phyloP scores from a whole-genome alignment of 2,888 invertebrate species.

The Coenonympha arcania region DNA sequence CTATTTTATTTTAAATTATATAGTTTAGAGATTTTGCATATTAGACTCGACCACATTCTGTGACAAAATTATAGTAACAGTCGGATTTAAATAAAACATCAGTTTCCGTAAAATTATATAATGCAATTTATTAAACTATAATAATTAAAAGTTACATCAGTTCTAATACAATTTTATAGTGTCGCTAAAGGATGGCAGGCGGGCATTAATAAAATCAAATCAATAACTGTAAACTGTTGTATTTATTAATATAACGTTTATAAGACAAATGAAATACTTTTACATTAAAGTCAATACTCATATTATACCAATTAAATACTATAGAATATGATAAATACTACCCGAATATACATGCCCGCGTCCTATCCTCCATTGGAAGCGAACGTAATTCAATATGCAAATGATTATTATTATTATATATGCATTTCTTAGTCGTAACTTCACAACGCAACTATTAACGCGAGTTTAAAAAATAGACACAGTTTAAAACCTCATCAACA shows the following conservation, averaged over 20 bases:
- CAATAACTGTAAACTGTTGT: not conserved
- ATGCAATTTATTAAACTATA: slow-evolving; percentile 42
- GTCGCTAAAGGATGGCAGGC: slow-evolving; percentile 28
- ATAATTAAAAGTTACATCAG: slow-evolving; percentile 36
- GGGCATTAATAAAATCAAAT: no score
- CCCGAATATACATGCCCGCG: no score
- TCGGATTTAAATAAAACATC: slow-evolving; percentile 33
- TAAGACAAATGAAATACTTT: no score
- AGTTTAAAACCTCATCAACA: not conserved
- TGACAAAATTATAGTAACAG: not conserved
- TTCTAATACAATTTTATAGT: slow-evolving; percentile 39
- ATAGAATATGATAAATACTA: no score
- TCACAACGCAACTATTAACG: not conserved
- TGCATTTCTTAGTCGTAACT: no score
- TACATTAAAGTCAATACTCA: no score
- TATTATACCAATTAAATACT: no score
- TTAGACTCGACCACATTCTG: no score
- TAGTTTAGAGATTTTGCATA: no score
- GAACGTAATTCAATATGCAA: not conserved
- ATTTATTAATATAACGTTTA: not conserved
- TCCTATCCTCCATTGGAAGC: not conserved
- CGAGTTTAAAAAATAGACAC: not conserved
- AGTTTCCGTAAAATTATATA: slow-evolving; percentile 49
- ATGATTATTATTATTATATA: no score
- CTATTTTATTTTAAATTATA: no score